These are phyloP conservation scores for Micronisus gabar DNA, from an alignment of 2,113 vertebrate species.

Conservation along the genomic window DNA sequence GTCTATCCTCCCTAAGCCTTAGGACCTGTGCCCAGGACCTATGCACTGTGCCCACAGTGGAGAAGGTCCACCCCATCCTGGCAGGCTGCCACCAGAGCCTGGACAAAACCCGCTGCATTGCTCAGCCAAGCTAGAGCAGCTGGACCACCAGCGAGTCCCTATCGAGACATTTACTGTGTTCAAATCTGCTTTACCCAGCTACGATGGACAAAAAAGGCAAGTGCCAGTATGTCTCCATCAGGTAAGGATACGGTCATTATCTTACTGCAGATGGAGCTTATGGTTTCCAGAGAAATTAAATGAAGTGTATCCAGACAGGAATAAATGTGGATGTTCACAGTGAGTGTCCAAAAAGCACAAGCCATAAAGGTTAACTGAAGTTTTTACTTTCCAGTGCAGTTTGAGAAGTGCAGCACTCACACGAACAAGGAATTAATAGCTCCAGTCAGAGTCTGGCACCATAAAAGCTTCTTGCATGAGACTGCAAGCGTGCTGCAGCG, in stretches of 20 bases:
- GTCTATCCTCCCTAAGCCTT: not conserved
- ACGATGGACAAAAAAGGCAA: rapidly evolving
- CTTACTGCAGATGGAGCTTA: not conserved
- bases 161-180: rapidly evolving
- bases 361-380: not conserved
- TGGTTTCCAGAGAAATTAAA: not conserved
- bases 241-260: rapidly evolving
- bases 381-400: not conserved
- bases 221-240: rapidly evolving
- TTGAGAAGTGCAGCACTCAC: not conserved
- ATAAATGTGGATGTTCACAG: not conserved
- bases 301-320: not conserved
- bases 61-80: not conserved
- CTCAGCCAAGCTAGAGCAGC: not conserved
- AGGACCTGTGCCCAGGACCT: not conserved
- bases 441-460: not conserved
- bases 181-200: not conserved
- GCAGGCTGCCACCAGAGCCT: not conserved
- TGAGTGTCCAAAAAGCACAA: not conserved
- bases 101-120: not conserved
- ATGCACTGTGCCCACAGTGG: rapidly evolving
- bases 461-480: not conserved
- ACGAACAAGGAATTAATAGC: not conserved
- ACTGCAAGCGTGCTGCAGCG: rapidly evolving
- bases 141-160: not conserved